Conservation (phyloP, 2,113 vertebrate genomes). For the Antechinus stuartii region DNA sequence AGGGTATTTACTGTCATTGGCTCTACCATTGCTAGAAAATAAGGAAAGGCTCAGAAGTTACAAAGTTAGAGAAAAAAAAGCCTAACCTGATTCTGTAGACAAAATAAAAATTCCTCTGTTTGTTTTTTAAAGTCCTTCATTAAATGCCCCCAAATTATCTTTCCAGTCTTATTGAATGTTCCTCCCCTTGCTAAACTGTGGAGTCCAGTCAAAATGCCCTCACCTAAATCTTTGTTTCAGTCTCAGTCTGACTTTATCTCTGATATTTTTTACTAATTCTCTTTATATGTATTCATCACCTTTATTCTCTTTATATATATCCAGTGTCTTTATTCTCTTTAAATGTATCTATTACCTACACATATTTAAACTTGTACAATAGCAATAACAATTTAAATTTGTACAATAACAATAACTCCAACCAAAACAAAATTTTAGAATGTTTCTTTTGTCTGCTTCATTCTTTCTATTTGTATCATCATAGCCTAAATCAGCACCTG, state of each 20-base stretch:
- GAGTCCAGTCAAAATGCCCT: neutral
- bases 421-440: neutral
- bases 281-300: neutral
- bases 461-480: neutral
- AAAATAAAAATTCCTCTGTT: neutral
- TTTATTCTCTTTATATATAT: neutral
- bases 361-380: neutral
- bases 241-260: neutral
- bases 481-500: neutral
- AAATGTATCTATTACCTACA: neutral
- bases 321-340: neutral
- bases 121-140: neutral
- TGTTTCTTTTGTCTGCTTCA: neutral
- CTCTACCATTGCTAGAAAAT: constrained; percentile 39
- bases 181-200: neutral
- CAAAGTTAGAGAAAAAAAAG: neutral
- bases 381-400: neutral
- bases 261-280: neutral
- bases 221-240: neutral
- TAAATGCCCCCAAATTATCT: neutral
- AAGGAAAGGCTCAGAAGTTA: neutral
- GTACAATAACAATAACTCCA: neutral
- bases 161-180: neutral
- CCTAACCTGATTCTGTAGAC: neutral
- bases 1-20: neutral